These are phyloP conservation scores for Ptiloglossa arizonensis DNA, from an alignment of 1,140 invertebrate genomes.

Conservation along the genomic window DNA sequence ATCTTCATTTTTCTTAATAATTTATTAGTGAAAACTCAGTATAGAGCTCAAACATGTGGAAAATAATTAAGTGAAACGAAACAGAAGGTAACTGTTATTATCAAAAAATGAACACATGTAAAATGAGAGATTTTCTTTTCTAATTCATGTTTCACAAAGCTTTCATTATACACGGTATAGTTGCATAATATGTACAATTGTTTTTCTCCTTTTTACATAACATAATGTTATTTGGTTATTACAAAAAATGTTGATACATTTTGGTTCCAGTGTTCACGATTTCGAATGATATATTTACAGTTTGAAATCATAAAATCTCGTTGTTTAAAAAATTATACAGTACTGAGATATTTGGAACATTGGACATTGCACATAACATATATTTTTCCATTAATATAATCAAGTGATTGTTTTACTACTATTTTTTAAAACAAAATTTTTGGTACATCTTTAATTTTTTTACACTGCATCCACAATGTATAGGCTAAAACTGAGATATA, in stretches of 20 bases:
- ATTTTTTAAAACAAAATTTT: slow-evolving; percentile 4
- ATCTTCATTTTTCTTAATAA: not conserved
- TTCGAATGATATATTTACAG: slow-evolving; percentile 49
- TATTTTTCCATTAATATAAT: slow-evolving; percentile 21
- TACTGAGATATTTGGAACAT: slow-evolving; percentile 22
- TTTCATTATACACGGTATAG: slow-evolving; percentile 51
- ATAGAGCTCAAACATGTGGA: not conserved
- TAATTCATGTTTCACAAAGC: slow-evolving; percentile 51
- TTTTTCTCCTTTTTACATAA: slow-evolving; percentile 44
- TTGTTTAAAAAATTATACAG: slow-evolving; percentile 4
- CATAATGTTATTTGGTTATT: slow-evolving; percentile 50
- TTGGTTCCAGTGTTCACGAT: slow-evolving; percentile 32
- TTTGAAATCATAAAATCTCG: not conserved
- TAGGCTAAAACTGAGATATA: slow-evolving; percentile 33
- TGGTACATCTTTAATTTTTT: slow-evolving; percentile 6
- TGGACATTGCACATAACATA: slow-evolving; percentile 42
- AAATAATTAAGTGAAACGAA: slow-evolving; percentile 4
- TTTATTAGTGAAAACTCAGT: not conserved
- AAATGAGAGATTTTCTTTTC: slow-evolving; percentile 52
- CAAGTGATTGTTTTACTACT: not conserved
- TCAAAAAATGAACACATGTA: slow-evolving; percentile 39
- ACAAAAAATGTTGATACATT: slow-evolving; percentile 49
- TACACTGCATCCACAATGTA: slow-evolving; percentile 8
- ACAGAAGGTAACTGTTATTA: slow-evolving; percentile 32
- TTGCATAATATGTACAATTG: slow-evolving; percentile 48